These are phyloP conservation scores for Leucoptera coffeella DNA, from an alignment of 2,888 invertebrate genomes.

Conservation along the genomic window DNA sequence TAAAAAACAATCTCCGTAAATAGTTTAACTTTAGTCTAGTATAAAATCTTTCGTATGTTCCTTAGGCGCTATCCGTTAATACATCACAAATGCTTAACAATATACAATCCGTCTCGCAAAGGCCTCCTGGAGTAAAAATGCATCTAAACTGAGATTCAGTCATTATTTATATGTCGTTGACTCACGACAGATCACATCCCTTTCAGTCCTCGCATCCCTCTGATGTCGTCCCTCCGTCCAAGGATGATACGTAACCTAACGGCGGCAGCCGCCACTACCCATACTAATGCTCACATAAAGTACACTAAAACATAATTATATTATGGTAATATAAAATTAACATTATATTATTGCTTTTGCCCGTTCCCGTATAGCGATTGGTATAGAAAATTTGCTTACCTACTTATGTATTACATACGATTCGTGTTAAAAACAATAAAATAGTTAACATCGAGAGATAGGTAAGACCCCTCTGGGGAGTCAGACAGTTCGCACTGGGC, in stretches of 20 bases:
- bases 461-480: slow-evolving; percentile 26
- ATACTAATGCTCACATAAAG: slow-evolving; percentile 15
- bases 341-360: slow-evolving; percentile 55
- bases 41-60: slow-evolving; percentile 56
- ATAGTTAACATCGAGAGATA: slow-evolving; percentile 31
- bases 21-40: slow-evolving; percentile 51
- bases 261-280: slow-evolving; percentile 26
- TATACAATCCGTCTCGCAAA: slow-evolving; percentile 50
- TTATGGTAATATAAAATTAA: slow-evolving; percentile 53
- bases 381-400: slow-evolving; percentile 50
- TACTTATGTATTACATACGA: slow-evolving; percentile 36
- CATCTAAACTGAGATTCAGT: slow-evolving; percentile 56
- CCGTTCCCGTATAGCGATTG: slow-evolving; percentile 55
- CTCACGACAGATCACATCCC: slow-evolving; percentile 53
- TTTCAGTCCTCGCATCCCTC: slow-evolving; percentile 43
- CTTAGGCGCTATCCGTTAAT: slow-evolving; percentile 55
- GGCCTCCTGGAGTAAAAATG: slow-evolving; percentile 55
- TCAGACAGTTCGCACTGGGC: slow-evolving; percentile 39
- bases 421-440: slow-evolving; percentile 19
- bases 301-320: slow-evolving; percentile 35
- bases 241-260: slow-evolving; percentile 44
- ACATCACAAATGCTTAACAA: slow-evolving; percentile 51
- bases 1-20: slow-evolving; percentile 55
- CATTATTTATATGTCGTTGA: slow-evolving; percentile 54
- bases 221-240: slow-evolving; percentile 41